A percentile compares a stretch with the other conserved stretches of the same genome.
Conservation (phyloP, 2,113 vertebrate genomes). For the Lasiurus cinereus region DNA sequence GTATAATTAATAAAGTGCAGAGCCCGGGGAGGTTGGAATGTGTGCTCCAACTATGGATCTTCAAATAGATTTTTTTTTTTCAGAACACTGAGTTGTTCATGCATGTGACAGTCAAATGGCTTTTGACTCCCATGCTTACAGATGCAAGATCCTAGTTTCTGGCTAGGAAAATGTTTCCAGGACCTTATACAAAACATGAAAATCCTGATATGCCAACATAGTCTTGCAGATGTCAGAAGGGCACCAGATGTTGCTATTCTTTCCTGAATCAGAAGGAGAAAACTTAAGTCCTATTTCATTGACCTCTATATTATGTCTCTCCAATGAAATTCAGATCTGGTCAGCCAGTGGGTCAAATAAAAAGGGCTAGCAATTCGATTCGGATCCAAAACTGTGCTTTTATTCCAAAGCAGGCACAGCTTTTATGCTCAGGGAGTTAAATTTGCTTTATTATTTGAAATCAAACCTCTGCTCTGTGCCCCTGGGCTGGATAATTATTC, state of each 20-base stretch:
- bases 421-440: conserved; percentile 56
- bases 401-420: conserved; percentile 39
- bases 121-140: conserved; percentile 29
- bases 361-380: conserved; percentile 53
- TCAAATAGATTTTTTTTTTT: neutral
- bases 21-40: neutral
- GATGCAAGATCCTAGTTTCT: neutral
- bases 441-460: conserved; percentile 76
- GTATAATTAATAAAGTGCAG: conserved; percentile 57
- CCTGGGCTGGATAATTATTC: conserved; percentile 75
- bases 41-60: neutral
- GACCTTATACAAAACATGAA: neutral
- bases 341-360: conserved; percentile 41
- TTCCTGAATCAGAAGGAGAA: conserved; percentile 48
- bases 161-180: conserved; percentile 34
- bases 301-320: conserved; percentile 15
- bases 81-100: neutral
- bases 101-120: neutral
- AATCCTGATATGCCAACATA: neutral
- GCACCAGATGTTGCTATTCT: neutral
- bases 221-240: conserved; percentile 38
- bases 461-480: conserved; percentile 68
- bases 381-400: conserved; percentile 54
- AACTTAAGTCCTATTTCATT: conserved; percentile 44
- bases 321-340: conserved; percentile 58